phyloP scores from a whole-genome alignment of 2,113 vertebrate species.

The Asarcornis scutulata region DNA sequence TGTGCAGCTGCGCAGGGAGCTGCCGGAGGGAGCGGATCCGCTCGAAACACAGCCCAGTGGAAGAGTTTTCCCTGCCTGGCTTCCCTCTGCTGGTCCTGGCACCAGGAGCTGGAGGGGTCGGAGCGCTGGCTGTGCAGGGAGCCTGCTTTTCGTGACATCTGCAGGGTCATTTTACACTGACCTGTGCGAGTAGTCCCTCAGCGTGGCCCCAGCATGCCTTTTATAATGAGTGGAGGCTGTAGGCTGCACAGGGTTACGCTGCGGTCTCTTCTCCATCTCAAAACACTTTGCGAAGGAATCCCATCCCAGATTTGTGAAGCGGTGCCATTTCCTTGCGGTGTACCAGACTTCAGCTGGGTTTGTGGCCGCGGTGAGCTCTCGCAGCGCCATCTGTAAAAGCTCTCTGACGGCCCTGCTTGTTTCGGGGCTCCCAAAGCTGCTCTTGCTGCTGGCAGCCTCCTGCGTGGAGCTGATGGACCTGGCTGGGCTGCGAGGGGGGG shows the following conservation, averaged over 20 bases:
- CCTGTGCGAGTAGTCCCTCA: rapidly evolving
- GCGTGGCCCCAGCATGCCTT: rapidly evolving
- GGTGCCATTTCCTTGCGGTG: neutral
- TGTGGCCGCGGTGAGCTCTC: neutral
- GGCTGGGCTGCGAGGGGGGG: rapidly evolving
- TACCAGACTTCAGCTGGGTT: neutral
- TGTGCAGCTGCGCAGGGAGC: neutral
- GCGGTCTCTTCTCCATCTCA: neutral
- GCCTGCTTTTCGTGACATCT: neutral
- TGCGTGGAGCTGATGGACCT: neutral
- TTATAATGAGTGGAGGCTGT: neutral
- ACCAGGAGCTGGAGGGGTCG: neutral
- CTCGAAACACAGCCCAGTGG: neutral
- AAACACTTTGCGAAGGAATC: neutral
- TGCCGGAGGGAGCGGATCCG: neutral
- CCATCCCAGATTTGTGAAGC: neutral
- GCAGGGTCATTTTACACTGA: neutral
- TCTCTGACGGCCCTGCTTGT: rapidly evolving
- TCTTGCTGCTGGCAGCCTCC: neutral
- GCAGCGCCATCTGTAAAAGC: neutral
- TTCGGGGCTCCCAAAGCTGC: rapidly evolving
- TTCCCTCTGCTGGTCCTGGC: neutral
- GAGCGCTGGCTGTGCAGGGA: neutral
- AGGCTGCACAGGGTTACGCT: rapidly evolving
- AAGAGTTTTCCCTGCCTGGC: neutral